A percentile compares a stretch with the other conserved stretches of the same genome.
phyloP scores from a whole-genome alignment of 1,140 invertebrate genomes.

The Mactra quadrangularis region DNA sequence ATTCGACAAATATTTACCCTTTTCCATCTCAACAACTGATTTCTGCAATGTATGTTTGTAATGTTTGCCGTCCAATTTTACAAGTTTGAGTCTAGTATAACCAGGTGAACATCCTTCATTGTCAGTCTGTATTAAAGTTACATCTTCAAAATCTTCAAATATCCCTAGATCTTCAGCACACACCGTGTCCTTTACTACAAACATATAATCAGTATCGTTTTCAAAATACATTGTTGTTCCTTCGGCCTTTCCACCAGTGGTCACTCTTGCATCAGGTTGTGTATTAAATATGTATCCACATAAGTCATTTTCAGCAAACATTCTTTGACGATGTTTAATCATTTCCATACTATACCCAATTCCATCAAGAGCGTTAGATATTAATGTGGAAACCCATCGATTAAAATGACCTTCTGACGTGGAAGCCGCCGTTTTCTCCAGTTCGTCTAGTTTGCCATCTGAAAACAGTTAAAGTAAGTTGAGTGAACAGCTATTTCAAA shows the following conservation, averaged over 20 bases:
- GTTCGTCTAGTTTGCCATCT: too few relatives aligned
- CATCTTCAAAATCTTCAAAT: neutral
- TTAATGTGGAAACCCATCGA: too few relatives aligned
- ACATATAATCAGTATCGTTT: constrained; percentile 17
- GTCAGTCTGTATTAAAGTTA: neutral
- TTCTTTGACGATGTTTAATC: constrained; percentile 23
- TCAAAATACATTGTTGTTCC: constrained; percentile 26
- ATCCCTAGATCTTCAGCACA: neutral
- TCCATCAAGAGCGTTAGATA: neutral
- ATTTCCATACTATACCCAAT: constrained; percentile 18
- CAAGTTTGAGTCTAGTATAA: constrained; percentile 7
- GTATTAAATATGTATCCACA: neutral
- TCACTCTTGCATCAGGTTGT: neutral
- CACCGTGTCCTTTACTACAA: neutral
- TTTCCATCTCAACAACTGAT: neutral
- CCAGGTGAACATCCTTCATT: neutral
- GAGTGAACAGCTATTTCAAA: too few relatives aligned
- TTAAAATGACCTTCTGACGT: too few relatives aligned
- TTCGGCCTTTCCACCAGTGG: constrained; percentile 20
- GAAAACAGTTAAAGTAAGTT: too few relatives aligned
- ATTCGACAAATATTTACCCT: neutral
- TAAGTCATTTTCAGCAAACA: constrained; percentile 1
- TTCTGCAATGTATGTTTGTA: neutral
- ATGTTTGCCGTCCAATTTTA: neutral
- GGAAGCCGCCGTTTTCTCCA: too few relatives aligned